Base-by-base conservation (phyloP, 2,888 invertebrate species). In the Ectemnius lituratus region DNA sequence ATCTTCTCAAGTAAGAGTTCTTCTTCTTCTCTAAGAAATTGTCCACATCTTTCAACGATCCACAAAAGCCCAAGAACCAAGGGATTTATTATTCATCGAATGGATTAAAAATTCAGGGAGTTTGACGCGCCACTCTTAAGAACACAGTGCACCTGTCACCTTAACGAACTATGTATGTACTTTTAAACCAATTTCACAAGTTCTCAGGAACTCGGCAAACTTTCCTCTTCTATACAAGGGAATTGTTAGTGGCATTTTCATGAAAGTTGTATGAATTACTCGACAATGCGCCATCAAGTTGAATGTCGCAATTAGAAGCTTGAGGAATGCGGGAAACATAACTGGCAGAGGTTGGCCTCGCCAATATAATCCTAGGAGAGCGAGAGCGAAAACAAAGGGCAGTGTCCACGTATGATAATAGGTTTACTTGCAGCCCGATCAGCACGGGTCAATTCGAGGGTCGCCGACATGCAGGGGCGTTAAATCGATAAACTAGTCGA, bases 401-500 rank as follows among this genome's bases (percentile, higher is more conserved):
- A 52, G 52, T 52, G 52, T 52, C 52, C 52, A 52, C n/a, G 16
- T 16, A 16, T 52, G 52, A 28, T 47, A 58, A 60, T 45, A 14
- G 59, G 63, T 66, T 60, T 56, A 16, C 49, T 45, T 56, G 45
- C 45, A 27, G 2, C 20, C 49, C 13, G 62, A 68, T 59, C 59
- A 62, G 27, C 14, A 60, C 60, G 45, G 68, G 67, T 76, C 74
- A 62, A 71, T 78, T 70, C 56, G 52, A 62, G 71, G 76, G 71
- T 60, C 56, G 65, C 62, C 67, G 57, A 70, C 59, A 70, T 66
- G 65, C 16, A 46, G 47, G 37, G 47, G 57, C 47, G 69, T 70
- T 75, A 75, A 81, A 76, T 69, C 72, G 76, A 79, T 75, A 67
- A 70, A 79, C 76, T 61, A 62, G 60, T 28, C 49, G 37, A 13